Conservation (phyloP, 2,113 vertebrate genomes). For the Physeter macrocephalus region DNA sequence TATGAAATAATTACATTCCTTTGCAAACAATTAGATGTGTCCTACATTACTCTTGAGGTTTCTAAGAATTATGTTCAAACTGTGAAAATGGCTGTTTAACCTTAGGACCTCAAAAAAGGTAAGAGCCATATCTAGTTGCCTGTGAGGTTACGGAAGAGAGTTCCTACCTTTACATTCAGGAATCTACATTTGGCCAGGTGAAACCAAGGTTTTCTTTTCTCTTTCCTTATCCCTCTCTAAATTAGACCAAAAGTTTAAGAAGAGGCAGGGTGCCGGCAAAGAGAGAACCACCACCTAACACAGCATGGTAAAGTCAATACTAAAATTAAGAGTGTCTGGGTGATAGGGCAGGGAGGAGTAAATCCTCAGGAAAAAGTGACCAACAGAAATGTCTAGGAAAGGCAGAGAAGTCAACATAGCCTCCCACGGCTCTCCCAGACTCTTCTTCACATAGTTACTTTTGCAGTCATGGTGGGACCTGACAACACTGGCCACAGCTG, state of each 20-base stretch:
- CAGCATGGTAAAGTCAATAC: constrained; percentile 52
- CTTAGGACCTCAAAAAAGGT: neutral
- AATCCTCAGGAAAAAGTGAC: constrained; percentile 68
- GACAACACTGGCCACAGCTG: neutral
- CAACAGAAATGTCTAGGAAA: constrained; percentile 62
- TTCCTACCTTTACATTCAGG: neutral
- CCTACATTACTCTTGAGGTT: neutral
- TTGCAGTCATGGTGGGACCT: neutral
- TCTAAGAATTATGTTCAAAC: constrained; percentile 27
- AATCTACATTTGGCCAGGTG: neutral
- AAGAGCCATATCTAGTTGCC: neutral
- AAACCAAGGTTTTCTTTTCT: constrained; percentile 30
- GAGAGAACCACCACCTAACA: constrained; percentile 12
- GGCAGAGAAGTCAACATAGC: constrained; percentile 48
- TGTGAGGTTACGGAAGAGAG: constrained; percentile 6
- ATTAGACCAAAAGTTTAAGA: constrained; percentile 45
- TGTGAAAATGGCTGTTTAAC: constrained; percentile 15
- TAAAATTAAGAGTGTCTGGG: constrained; percentile 58
- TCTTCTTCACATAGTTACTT: constrained; percentile 10
- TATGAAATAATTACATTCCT: constrained; percentile 48
- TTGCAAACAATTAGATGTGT: constrained; percentile 1
- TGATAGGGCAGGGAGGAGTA: constrained; percentile 60
- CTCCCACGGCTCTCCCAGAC: constrained; percentile 29
- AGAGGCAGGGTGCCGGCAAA: constrained; percentile 12
- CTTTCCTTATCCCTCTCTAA: constrained; percentile 36